Conservation (phyloP, 1,140 invertebrate genomes). For the Lepidurus apus region DNA sequence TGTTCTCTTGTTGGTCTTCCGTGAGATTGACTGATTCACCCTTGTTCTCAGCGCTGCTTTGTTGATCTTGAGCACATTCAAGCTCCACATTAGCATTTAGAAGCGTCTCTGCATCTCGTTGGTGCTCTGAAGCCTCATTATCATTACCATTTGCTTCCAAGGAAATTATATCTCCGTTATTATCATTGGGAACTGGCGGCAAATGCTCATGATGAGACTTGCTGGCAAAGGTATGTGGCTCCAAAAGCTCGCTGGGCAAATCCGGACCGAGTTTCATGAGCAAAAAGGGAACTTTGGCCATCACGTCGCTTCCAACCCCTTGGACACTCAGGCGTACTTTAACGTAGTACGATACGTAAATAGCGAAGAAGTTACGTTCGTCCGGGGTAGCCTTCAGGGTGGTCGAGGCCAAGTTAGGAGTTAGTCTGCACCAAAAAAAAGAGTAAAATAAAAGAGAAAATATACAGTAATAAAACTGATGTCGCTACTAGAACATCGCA, state of each 20-base stretch:
- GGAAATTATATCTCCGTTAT: not conserved
- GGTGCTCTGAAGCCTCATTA: not conserved
- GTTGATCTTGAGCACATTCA: not conserved
- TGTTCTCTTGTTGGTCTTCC: not conserved
- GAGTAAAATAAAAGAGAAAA: slow-evolving; percentile 16
- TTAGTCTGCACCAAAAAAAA: slow-evolving; percentile 25
- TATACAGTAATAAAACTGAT: not conserved
- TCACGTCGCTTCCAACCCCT: slow-evolving; percentile 69
- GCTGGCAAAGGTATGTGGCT: not conserved
- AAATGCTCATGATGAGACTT: not conserved
- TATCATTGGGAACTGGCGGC: not conserved
- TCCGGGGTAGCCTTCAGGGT: slow-evolving; percentile 29
- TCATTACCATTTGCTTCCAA: not conserved
- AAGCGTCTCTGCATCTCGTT: not conserved
- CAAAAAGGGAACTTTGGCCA: slow-evolving; percentile 71
- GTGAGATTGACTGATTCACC: not conserved
- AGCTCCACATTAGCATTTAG: not conserved
- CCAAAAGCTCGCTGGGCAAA: not conserved
- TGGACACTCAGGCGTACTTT: slow-evolving; percentile 65
- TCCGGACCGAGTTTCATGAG: slow-evolving; percentile 51
- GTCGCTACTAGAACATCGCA: not conserved
- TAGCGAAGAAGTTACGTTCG: slow-evolving; percentile 75
- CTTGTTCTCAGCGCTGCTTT: not conserved
- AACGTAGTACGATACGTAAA: slow-evolving; percentile 83
- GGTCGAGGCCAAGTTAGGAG: slow-evolving; percentile 30